Conservation (phyloP, 2,113 vertebrate genomes). For the Heteronetta atricapilla region DNA sequence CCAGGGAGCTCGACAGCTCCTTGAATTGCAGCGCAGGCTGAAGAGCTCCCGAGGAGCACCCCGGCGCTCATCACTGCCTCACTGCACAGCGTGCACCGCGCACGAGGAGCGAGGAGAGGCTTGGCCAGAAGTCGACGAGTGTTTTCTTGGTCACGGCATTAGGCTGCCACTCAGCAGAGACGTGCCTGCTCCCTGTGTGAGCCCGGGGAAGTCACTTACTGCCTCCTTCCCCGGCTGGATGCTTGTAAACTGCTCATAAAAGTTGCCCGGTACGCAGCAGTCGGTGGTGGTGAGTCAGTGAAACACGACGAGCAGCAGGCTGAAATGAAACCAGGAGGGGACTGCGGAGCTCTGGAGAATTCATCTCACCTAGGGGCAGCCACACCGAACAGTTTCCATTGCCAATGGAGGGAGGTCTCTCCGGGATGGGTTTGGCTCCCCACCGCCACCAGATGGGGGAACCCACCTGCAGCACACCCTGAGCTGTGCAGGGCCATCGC, state of each 20-base stretch:
- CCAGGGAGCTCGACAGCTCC: conserved; percentile 8
- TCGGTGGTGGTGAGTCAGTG: neutral
- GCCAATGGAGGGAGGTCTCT: neutral
- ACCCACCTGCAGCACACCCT: neutral
- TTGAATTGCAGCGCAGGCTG: neutral
- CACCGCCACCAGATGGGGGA: neutral
- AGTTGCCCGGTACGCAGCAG: neutral
- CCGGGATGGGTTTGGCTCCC: fast-evolving
- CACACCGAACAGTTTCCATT: neutral
- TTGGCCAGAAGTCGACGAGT: neutral
- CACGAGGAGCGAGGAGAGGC: neutral
- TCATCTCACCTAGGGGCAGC: neutral
- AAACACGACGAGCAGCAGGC: neutral
- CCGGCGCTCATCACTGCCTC: neutral
- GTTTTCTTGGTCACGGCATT: neutral
- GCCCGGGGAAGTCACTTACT: neutral
- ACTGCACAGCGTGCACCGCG: neutral
- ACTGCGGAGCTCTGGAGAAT: neutral
- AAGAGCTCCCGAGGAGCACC: conserved; percentile 7
- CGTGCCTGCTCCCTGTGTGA: fast-evolving
- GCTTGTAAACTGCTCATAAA: neutral
- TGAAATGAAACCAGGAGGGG: neutral
- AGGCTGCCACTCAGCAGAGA: neutral
- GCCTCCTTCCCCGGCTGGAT: neutral
- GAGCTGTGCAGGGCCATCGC: neutral